Percentiles rank a stretch among this genome's conserved stretches.
These are phyloP conservation scores for Oxytorus armatus DNA, from an alignment of 2,888 invertebrate species.

Conservation along the genomic window DNA sequence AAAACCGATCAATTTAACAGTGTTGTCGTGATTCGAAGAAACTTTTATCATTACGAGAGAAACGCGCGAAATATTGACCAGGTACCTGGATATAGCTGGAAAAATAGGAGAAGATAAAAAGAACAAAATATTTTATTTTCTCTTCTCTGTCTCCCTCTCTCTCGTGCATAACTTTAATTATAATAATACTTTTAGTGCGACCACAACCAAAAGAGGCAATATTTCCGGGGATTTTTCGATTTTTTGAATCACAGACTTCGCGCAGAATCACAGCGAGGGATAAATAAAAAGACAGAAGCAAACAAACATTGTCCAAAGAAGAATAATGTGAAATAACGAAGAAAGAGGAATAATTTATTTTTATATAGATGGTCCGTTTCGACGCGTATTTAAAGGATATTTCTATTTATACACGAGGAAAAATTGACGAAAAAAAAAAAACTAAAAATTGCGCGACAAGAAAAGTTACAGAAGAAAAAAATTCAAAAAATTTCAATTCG, in stretches of 20 bases:
- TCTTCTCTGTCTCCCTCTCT: no score
- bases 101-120: slow-evolving; percentile 11
- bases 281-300: no score
- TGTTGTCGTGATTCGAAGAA: slow-evolving; percentile 19
- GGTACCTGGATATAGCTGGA: slow-evolving; percentile 65
- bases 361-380: slow-evolving; percentile 71
- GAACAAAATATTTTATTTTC: no score
- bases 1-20: not conserved
- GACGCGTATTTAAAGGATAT: slow-evolving; percentile 68
- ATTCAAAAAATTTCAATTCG: no score
- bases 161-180: slow-evolving; percentile 28
- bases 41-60: not conserved
- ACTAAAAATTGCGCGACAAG: not conserved
- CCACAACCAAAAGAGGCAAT: slow-evolving; percentile 10
- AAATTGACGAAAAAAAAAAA: not conserved
- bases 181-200: not conserved
- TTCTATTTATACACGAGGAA: slow-evolving; percentile 68
- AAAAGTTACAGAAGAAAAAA: slow-evolving; percentile 23
- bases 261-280: slow-evolving; percentile 14
- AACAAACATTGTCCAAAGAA: slow-evolving; percentile 4
- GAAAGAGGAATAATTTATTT: slow-evolving; percentile 65
- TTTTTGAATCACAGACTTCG: not conserved
- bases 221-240: slow-evolving; percentile 25
- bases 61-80: slow-evolving; percentile 67
- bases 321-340: slow-evolving; percentile 3